Base-by-base conservation (phyloP, 1,140 invertebrate species). In the Trichonephila inaurata region DNA sequence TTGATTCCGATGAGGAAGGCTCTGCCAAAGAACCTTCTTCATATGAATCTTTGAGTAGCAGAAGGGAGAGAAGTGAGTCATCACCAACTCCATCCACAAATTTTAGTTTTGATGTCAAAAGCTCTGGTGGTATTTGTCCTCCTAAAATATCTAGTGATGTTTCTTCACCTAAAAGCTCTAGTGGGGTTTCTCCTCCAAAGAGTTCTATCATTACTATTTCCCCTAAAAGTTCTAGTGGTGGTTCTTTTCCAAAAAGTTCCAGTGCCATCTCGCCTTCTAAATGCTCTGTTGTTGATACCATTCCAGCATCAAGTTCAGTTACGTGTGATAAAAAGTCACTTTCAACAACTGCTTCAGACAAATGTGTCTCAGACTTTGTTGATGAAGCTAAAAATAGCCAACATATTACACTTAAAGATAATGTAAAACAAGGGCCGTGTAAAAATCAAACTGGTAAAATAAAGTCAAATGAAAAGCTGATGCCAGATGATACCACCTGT, bases 1-100 rank as follows among this genome's bases (percentile, higher is more conserved):
- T 89, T 44, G 85, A 93, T 33, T 88, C 64, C 28, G 86, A 93
- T 21, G 69, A 88, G 28, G 92, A 72, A 81, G 83, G 44, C 58
- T 62, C 85, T 44, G 21, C 16, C 12, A 62, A 61, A 28, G 40
- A 18, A 3, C 28, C 83, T 62, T 77, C 85, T 51, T 24, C 62
- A 21, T 72, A 16, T 44, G 66, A 14, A 44, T 40, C 33, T 2
- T 14, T 60, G 28, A 61, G 12, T 33, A 14, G 2, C 24, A 88
- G 61, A 33, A 93, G 92, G 33, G 92, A 19, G 8, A 88, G 92
- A 58, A 93, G 92, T 21, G 92, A 93, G n/a, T 93, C 92, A n/a
- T 66, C 77, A 51, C 92, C 92, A 44, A 40, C 44, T 82, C 92
- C 92, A 44, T 18, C n/a, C 14, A 72, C 91, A 58, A 88, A 64